Conservation (phyloP, 2,797 vertebrate genomes). For the Chaetophractus vellerosus region DNA sequence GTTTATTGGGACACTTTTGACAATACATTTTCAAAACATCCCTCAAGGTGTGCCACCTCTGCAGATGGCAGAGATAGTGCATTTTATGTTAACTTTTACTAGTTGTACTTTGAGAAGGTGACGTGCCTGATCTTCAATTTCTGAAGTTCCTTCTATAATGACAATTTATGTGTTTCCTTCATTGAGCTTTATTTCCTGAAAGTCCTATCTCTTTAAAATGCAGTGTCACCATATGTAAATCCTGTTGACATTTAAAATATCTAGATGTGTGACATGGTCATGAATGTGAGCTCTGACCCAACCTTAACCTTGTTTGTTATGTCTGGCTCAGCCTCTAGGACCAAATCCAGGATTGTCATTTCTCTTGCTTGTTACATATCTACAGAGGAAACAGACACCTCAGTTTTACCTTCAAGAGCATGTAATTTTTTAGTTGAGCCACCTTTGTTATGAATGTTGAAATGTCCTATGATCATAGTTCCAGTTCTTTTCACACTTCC, state of each 20-base stretch:
- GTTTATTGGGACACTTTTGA: not conserved
- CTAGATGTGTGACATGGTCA: slow-evolving; percentile 45
- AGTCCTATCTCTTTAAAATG: slow-evolving; percentile 73
- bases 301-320: slow-evolving; percentile 81
- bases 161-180: too few species aligned
- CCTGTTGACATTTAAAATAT: slow-evolving; percentile 76
- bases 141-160: slow-evolving; percentile 42
- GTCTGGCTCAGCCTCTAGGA: slow-evolving; percentile 78
- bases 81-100: slow-evolving; percentile 41
- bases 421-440: slow-evolving; percentile 68
- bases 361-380: slow-evolving; percentile 72
- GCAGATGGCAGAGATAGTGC: slow-evolving; percentile 14
- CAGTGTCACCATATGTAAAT: slow-evolving; percentile 73
- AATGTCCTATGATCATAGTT: slow-evolving; percentile 83
- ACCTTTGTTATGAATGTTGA: slow-evolving; percentile 83
- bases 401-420: slow-evolving; percentile 84
- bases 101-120: slow-evolving; percentile 49
- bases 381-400: slow-evolving; percentile 84
- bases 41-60: not conserved
- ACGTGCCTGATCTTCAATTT: slow-evolving; percentile 34
- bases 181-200: slow-evolving; percentile 65
- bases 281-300: slow-evolving; percentile 76
- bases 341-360: slow-evolving; percentile 78
- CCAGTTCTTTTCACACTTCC: slow-evolving; percentile 87
- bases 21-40: slow-evolving; percentile 19